Conservation (phyloP, 30 jellyfish, hydroid and myxozoan species). For the Aurelia sp. region DNA sequence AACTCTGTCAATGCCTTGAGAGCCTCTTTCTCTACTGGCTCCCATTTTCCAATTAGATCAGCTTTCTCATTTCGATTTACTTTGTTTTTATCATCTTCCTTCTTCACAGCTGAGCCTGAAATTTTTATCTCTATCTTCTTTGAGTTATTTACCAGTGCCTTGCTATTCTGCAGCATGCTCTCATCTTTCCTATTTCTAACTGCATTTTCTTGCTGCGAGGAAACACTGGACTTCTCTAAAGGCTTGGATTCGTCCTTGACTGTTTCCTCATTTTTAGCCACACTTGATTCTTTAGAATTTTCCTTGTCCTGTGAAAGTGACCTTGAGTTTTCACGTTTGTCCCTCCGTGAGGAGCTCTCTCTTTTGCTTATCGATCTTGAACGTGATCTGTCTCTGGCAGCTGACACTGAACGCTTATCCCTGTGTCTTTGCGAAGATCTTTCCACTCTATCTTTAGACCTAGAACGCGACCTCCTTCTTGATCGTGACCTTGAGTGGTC, state of each 20-base stretch:
- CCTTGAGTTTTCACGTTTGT: background rate
- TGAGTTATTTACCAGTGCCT: background rate
- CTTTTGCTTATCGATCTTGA: background rate
- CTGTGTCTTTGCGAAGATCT: too few species aligned
- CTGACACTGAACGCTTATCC: background rate
- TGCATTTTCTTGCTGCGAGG: background rate
- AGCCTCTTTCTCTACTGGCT: conserved; percentile 56
- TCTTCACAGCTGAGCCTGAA: background rate
- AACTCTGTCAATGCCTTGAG: conserved; percentile 60
- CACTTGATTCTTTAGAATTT: too few species aligned
- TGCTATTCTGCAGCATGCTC: background rate
- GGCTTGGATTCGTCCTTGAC: too few species aligned
- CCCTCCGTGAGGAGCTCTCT: background rate
- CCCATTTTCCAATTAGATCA: conserved; percentile 70
- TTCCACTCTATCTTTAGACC: background rate
- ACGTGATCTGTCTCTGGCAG: too few species aligned
- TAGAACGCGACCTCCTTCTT: conserved; percentile 1
- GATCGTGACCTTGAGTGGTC: background rate
- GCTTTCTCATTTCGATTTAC: background rate
- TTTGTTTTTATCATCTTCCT: background rate
- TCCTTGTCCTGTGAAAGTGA: background rate
- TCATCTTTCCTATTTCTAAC: background rate
- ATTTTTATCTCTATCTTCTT: conserved; percentile 50
- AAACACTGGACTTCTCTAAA: background rate
- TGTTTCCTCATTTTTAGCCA: too few species aligned